Percentiles rank a stretch among this genome's conserved stretches.
Evolutionary conservation across 2,888 invertebrate genomes (phyloP).

Genomic region (Lepidonotus clava): DNA sequence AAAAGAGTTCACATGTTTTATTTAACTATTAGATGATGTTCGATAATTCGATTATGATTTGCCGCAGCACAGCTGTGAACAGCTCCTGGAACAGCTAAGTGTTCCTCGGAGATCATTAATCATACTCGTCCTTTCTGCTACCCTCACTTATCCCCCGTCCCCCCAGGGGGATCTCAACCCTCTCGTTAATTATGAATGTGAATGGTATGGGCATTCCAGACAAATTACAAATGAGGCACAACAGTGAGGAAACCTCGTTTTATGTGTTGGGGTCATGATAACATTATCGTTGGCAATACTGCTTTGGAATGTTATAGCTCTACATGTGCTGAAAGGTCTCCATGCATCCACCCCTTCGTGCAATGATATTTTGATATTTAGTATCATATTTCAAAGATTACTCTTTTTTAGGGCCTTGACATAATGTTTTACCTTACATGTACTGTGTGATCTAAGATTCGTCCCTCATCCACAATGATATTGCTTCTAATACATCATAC

Average conservation of each 20-base stretch:
- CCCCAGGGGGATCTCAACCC: not conserved
- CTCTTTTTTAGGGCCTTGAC: too few species aligned
- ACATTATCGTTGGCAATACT: too few species aligned
- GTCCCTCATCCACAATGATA: too few species aligned
- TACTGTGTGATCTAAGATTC: too few species aligned
- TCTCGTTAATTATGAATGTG: conserved; percentile 16
- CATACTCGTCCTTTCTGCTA: not conserved
- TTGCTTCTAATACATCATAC: too few species aligned
- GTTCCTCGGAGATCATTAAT: conserved; percentile 3
- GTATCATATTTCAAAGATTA: too few species aligned
- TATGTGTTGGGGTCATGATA: not conserved
- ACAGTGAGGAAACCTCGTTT: not conserved
- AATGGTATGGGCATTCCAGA: not conserved
- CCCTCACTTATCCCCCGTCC: not conserved
- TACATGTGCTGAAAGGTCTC: too few species aligned
- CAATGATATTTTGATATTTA: too few species aligned
- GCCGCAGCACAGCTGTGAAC: not conserved
- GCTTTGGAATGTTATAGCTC: too few species aligned
- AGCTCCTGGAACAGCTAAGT: not conserved
- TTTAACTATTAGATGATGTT: not conserved
- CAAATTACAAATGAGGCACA: conserved; percentile 29
- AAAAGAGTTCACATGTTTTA: too few species aligned
- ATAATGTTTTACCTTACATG: too few species aligned
- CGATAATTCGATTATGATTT: conserved; percentile 13
- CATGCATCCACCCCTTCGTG: too few species aligned